phyloP scores from a whole-genome alignment of 2,113 vertebrate species.

The Strix uralensis region DNA sequence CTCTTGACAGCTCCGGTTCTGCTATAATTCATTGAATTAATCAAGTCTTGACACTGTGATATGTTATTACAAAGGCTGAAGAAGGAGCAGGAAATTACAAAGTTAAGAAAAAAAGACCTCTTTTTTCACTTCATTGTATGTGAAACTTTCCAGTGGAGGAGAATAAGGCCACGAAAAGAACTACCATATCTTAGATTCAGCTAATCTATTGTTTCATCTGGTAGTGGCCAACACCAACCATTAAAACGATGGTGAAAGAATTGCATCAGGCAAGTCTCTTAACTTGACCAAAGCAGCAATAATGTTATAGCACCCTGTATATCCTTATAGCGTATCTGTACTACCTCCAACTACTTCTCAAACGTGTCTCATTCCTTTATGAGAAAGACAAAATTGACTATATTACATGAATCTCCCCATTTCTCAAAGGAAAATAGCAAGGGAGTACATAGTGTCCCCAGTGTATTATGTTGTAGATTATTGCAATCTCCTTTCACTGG shows the following conservation, averaged over 20 bases:
- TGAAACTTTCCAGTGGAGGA: neutral
- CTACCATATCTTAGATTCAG: neutral
- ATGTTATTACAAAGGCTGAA: slow-evolving; percentile 30
- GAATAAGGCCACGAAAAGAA: neutral
- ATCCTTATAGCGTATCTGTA: rapidly evolving
- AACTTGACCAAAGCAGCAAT: neutral
- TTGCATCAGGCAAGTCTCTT: neutral
- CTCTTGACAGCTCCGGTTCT: neutral
- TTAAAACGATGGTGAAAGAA: neutral
- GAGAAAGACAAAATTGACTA: neutral
- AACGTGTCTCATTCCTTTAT: neutral
- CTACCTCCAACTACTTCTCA: neutral
- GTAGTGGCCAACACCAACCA: too few relatives aligned
- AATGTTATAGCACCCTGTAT: neutral
- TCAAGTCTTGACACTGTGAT: slow-evolving; percentile 36
- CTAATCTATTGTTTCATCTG: neutral
- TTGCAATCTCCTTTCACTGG: neutral
- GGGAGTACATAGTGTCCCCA: neutral
- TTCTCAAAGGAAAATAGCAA: neutral
- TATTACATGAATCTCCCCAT: too few relatives aligned
- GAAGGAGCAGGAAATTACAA: slow-evolving; percentile 48
- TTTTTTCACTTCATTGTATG: neutral
- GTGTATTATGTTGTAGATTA: too few relatives aligned
- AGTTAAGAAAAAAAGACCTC: neutral
- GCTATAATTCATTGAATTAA: slow-evolving; percentile 52